Evolutionary conservation across 2,797 vertebrate species (phyloP).

Genomic region (Malurus splendens): DNA sequence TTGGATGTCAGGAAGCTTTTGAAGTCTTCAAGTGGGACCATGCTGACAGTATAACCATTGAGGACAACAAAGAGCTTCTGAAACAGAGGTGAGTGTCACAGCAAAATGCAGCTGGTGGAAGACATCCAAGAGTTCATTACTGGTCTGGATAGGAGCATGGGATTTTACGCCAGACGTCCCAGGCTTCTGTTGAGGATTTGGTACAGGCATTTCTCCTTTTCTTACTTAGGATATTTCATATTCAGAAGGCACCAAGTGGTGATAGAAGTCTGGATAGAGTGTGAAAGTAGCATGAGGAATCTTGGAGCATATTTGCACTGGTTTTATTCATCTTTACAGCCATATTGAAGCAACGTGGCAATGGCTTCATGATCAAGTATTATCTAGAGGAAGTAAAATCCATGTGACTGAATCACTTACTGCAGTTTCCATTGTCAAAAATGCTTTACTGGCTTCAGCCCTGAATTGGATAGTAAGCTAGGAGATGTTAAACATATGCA

Average conservation of each 20-base stretch:
- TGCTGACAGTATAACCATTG: constrained; percentile 76
- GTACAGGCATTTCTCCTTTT: background rate
- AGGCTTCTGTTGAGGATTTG: background rate
- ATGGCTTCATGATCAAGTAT: background rate
- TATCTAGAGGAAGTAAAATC: background rate
- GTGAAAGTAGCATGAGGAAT: background rate
- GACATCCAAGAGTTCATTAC: background rate
- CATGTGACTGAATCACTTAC: background rate
- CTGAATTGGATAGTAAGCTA: background rate
- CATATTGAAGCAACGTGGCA: background rate
- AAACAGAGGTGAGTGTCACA: constrained; percentile 80
- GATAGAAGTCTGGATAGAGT: background rate
- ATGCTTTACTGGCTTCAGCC: background rate
- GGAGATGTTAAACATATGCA: constrained; percentile 3
- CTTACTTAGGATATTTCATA: background rate
- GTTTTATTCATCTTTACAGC: background rate
- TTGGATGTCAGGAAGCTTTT: constrained; percentile 87
- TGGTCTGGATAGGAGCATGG: background rate
- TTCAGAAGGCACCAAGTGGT: background rate
- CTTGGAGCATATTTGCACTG: background rate
- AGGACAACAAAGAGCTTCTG: constrained; percentile 85
- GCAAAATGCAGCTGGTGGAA: background rate
- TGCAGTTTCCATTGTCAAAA: constrained; percentile 24
- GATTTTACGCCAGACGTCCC: background rate
- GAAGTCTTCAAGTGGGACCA: constrained; percentile 84